These are phyloP conservation scores for Eupithecia vulgata DNA, from an alignment of 2,888 invertebrate genomes.

Conservation along the genomic window DNA sequence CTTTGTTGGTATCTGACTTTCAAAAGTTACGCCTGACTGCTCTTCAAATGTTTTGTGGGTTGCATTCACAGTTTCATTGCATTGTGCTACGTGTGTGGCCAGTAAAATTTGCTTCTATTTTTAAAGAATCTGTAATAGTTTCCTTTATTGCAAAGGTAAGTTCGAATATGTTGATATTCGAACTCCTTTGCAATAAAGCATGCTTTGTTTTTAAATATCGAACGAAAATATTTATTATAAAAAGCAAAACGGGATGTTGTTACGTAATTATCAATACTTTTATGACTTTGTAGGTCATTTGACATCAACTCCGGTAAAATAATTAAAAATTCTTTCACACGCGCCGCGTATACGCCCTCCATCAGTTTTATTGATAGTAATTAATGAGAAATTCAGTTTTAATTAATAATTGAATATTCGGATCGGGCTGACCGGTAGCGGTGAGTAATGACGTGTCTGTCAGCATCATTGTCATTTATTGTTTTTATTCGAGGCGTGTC, in stretches of 20 bases:
- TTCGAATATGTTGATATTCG: not conserved
- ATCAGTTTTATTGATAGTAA: conserved; percentile 39
- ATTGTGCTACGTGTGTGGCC: conserved; percentile 39
- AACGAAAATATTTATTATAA: not conserved
- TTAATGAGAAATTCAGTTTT: conserved; percentile 38
- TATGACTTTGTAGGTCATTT: conserved; percentile 10
- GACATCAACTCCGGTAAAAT: conserved; percentile 28
- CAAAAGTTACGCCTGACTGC: conserved; percentile 29
- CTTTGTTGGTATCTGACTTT: not conserved
- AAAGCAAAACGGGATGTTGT: not conserved
- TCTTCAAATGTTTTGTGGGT: conserved; percentile 26
- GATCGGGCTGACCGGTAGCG: conserved; percentile 25
- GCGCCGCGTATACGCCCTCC: conserved; percentile 31
- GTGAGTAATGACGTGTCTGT: conserved; percentile 47
- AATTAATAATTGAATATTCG: conserved; percentile 38
- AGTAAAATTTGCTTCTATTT: not conserved
- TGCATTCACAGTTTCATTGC: conserved; percentile 18
- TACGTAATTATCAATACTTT: conserved; percentile 1
- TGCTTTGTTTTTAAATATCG: not conserved
- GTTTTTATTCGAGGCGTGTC: not conserved
- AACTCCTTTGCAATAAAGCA: not conserved
- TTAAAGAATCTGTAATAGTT: not conserved
- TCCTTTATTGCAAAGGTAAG: too few relatives aligned
- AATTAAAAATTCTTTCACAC: conserved; percentile 38
- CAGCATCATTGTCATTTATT: conserved; percentile 18